Evolutionary conservation across 1,140 invertebrate species (phyloP), one percentile per base, ranked within the genome.

Genomic region (Penaeus indicus): DNA sequence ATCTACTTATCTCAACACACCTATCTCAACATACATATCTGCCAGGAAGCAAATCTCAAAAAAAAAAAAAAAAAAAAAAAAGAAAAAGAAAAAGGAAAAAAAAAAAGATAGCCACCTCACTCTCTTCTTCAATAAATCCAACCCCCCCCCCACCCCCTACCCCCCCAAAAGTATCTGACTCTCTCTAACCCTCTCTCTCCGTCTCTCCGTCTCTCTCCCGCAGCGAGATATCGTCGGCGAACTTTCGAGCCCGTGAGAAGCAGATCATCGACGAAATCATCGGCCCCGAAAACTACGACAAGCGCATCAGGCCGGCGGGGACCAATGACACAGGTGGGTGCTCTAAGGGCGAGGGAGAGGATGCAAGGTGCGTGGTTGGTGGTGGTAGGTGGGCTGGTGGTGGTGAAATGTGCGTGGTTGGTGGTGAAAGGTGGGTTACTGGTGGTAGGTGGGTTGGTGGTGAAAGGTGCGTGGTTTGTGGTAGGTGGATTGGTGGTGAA

Each of bases 181-280:
- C 16, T 7, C 64, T 25, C 75, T 83, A n/a, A 19, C 81, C 16
- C 13, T 25, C 47, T 62, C 47, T 81, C 47, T 60, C 42, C 60
- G 13, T 63, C 13, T 63, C 80, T 32, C 27, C n/a, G 16, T 19
- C 54, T 60, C 54, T 62, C 32, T 32, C 61, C 18, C 21, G 42
- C 81, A 90, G 85, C 69, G 82, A 88, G 62, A 84, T 85, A 22
- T 80, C 86, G n/a, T 67, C 54, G 21, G 83, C 90, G 63, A 97
- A 97, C 94, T 97, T 96, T 93, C 95, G 97, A 91, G 96, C 97
- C 94, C 97, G 97, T 93, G 97, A 98, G 94, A 98, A 98, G 93
- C 95, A 97, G 93, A 97, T 98, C 92, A 94, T 98, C 93, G 97
- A 98, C 94, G 95, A 96, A 93, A 98, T 98, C 93, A 95, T 98